These are phyloP conservation scores for Styela plicata DNA, from an alignment of 23 tunicate genomes.

Conservation along the genomic window DNA sequence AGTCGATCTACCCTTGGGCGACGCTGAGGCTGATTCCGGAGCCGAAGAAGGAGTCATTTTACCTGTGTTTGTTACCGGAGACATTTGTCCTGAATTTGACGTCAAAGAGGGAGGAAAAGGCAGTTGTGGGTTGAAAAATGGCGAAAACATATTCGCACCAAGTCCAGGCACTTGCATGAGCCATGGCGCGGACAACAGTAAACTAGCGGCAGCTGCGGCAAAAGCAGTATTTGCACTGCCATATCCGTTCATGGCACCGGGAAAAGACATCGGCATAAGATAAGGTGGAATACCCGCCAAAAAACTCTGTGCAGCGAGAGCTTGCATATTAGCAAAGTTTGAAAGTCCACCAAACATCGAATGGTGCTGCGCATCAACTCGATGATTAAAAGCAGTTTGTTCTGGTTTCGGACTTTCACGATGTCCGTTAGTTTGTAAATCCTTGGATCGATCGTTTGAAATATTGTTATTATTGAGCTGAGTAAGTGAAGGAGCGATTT, in stretches of 20 bases:
- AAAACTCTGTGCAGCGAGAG: slow-evolving; percentile 11
- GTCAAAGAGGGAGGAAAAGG: slow-evolving; percentile 9
- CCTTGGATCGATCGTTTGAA: not conserved
- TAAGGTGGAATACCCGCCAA: slow-evolving; percentile 2
- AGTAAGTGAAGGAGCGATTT: not conserved
- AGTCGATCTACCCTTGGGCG: not conserved
- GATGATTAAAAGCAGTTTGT: not conserved
- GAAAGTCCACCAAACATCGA: slow-evolving; percentile 11
- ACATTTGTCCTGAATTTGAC: not conserved
- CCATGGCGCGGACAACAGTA: slow-evolving; percentile 78
- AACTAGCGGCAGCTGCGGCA: slow-evolving; percentile 52
- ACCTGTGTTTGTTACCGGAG: not conserved
- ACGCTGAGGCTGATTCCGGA: not conserved
- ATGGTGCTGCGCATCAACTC: not conserved
- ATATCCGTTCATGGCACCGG: slow-evolving; percentile 21
- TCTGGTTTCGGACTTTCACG: not conserved
- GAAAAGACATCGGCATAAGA: slow-evolving; percentile 20
- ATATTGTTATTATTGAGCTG: slow-evolving; percentile 17
- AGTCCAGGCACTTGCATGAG: slow-evolving; percentile 20
- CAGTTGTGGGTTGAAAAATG: slow-evolving; percentile 12
- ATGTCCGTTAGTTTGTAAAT: not conserved
- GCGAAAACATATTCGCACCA: slow-evolving; percentile 11
- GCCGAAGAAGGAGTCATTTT: slow-evolving; percentile 14
- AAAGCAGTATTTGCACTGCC: slow-evolving; percentile 24
- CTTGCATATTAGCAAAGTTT: slow-evolving; percentile 17